Conservation (phyloP, 2,888 invertebrate species). For the Drosophila macrospina region DNA sequence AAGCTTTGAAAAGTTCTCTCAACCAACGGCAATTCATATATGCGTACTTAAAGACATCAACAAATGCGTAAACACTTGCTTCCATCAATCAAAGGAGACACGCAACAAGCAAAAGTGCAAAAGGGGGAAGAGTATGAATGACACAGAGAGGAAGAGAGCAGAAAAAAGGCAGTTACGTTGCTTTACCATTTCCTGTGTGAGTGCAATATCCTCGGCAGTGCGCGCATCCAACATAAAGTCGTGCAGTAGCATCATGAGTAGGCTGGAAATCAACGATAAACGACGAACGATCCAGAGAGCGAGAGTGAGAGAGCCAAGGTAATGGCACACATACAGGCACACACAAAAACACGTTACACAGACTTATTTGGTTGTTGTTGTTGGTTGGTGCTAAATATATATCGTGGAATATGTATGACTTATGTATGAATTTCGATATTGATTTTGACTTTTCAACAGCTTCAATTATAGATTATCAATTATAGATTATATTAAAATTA, state of each 20-base stretch:
- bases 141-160: neutral
- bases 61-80: conserved; percentile 25
- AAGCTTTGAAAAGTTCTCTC: neutral
- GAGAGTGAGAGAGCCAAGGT: conserved; percentile 45
- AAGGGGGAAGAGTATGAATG: neutral
- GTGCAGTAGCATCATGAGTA: conserved; percentile 84
- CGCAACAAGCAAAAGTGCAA: conserved; percentile 14
- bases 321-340: conserved; percentile 21
- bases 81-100: conserved; percentile 44
- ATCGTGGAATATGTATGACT: conserved; percentile 56
- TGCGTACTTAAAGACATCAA: conserved; percentile 14
- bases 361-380: conserved; percentile 30
- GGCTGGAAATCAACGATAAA: conserved; percentile 44
- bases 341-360: conserved; percentile 58
- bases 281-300: conserved; percentile 48
- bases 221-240: conserved; percentile 85
- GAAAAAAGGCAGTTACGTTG: conserved; percentile 16
- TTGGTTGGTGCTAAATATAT: conserved; percentile 44
- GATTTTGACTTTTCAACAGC: conserved; percentile 59
- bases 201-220: conserved; percentile 84
- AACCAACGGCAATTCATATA: conserved; percentile 21
- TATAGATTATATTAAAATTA: too few species aligned
- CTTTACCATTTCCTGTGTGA: conserved; percentile 85
- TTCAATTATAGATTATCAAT: conserved; percentile 46
- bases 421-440: conserved; percentile 62